phyloP scores from a whole-genome alignment of 2,797 vertebrate species.

The Pangasius krempfi region DNA sequence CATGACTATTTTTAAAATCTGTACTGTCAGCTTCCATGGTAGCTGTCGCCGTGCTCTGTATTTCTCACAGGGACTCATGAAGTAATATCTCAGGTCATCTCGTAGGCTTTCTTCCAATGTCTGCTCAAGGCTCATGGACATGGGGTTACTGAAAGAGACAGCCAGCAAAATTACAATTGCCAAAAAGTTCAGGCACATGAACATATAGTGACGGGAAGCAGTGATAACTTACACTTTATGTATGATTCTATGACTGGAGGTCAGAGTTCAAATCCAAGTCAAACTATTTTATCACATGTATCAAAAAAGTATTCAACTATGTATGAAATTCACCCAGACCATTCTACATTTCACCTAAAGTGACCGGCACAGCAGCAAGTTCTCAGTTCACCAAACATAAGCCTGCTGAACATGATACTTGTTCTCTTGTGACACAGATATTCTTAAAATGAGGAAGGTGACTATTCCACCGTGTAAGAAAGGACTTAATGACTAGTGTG shows the following conservation, averaged over 20 bases:
- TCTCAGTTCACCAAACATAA: neutral
- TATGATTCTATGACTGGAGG: neutral
- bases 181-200: neutral
- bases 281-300: neutral
- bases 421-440: conserved; percentile 21
- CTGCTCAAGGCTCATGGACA: conserved; percentile 64
- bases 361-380: neutral
- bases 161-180: neutral
- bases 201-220: neutral
- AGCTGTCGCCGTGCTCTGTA: conserved; percentile 85
- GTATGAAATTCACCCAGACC: neutral
- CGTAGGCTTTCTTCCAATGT: conserved; percentile 76
- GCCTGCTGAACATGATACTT: neutral
- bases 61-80: conserved; percentile 98
- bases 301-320: neutral
- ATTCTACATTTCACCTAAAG: neutral
- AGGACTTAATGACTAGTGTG: neutral
- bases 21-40: conserved; percentile 94
- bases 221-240: neutral
- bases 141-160: conserved; percentile 46
- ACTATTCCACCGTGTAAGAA: neutral
- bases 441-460: conserved; percentile 36
- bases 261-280: neutral
- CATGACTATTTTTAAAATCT: conserved; percentile 95
- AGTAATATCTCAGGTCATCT: conserved; percentile 93